Evolutionary conservation across 2,888 invertebrate genomes (phyloP).

Genomic region (Spisula subtruncata): DNA sequence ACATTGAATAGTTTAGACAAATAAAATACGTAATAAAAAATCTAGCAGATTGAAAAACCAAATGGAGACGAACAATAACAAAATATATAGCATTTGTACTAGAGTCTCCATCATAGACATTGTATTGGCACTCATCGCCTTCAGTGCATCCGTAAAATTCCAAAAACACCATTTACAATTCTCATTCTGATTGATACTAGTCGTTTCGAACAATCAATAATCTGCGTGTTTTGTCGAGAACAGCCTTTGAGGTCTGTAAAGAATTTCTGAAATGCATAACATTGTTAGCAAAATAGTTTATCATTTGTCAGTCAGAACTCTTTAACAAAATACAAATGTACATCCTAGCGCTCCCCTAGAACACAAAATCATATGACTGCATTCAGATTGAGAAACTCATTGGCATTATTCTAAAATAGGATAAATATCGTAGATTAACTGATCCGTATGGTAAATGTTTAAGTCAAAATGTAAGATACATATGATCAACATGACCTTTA

Average conservation of each 20-base stretch:
- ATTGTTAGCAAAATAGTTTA: too few species aligned
- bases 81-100: too few species aligned
- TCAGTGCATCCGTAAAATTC: background rate
- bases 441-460: too few species aligned
- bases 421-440: too few species aligned
- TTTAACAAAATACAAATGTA: too few species aligned
- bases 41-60: too few species aligned
- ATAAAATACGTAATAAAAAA: too few species aligned
- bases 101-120: background rate
- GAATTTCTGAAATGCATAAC: background rate
- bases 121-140: background rate
- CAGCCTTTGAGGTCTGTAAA: background rate
- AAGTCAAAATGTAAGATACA: background rate
- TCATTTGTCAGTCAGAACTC: background rate
- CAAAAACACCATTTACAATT: background rate
- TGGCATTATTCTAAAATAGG: background rate
- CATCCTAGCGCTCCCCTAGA: too few species aligned
- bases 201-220: background rate
- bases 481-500: too few species aligned
- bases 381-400: background rate
- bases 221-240: conserved; percentile 2
- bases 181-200: background rate
- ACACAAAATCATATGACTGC: background rate
- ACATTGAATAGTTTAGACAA: too few species aligned
- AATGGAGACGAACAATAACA: too few species aligned